phyloP scores from a whole-genome alignment of 2,888 invertebrate genomes.

The Drosophila picticornis region DNA sequence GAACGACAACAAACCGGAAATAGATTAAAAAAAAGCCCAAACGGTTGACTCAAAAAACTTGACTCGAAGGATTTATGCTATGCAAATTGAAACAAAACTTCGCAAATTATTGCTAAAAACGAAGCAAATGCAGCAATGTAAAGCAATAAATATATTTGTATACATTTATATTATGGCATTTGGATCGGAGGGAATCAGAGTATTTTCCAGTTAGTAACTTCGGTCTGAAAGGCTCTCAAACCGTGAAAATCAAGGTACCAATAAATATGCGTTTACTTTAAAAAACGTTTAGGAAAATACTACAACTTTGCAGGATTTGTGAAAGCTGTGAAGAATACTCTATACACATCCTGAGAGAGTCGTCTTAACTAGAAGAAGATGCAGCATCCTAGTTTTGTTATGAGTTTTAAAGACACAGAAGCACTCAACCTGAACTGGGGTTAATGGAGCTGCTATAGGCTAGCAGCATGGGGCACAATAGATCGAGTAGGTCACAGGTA shows the following conservation, averaged over 20 bases:
- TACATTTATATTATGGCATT: not conserved
- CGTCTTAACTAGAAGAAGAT: no score
- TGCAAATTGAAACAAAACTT: not conserved
- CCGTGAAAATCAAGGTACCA: not conserved
- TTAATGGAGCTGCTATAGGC: no score
- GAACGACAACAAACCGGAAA: not conserved
- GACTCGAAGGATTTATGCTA: not conserved
- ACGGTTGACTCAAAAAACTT: not conserved
- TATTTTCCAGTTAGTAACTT: not conserved
- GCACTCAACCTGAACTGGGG: no score
- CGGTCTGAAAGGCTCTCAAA: not conserved
- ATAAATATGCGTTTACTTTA: not conserved
- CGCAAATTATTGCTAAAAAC: not conserved
- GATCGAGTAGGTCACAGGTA: no score
- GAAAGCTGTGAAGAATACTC: no score
- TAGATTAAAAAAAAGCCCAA: not conserved
- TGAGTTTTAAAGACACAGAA: no score
- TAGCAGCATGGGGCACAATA: no score
- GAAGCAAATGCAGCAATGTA: accelerated
- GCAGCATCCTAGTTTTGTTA: no score
- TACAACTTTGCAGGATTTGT: no score
- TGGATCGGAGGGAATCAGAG: not conserved
- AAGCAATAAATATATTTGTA: not conserved
- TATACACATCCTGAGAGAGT: no score
- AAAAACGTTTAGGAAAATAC: not conserved